Evolutionary conservation across 1,140 invertebrate genomes (phyloP), one percentile per base, ranked within the genome.

Genomic region (Uloborus diversus): DNA sequence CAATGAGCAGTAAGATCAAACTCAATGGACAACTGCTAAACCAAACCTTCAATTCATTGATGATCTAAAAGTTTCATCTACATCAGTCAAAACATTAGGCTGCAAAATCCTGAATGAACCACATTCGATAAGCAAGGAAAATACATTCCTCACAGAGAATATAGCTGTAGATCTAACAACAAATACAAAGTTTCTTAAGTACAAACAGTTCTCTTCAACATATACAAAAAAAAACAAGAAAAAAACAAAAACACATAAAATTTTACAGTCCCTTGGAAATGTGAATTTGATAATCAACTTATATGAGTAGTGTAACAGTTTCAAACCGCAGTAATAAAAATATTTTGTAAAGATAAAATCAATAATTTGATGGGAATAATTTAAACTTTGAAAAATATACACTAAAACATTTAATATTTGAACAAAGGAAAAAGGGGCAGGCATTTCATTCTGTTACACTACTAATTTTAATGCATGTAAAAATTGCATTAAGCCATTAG

Each of bases 401-500:
- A 42, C 7, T 42, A 42, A 9, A 42, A 7, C 7, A 42, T 9
- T 17, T 9, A 42, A 42, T 17, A 42, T 7, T 42, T 42, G 37
- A 42, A 42, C 37, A 42, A 7, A 42, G 37, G 37, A 42, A 7
- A 42, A 42, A 42, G 7, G 37, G 17, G 17, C 7, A 42, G 7
- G 17, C 17, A 17, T 9, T 9, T 9, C 37, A 51, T 35, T 27
- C 51, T 71, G 51, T 30, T 71, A 42, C 53, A 73, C 33, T 32
- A 49, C 27, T 30, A 47, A 51, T 51, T 62, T 49, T 17, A 49
- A 49, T 14, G 32, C 23, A 42, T 23, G n/a, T 62, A 28, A 42
- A 73, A 73, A 25, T 51, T 73, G 70, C 70, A 73, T 73, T 59
- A 49, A 28, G 57, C 56, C 70, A 73, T 61, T 51, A 73, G 70